phyloP scores from a whole-genome alignment of 1,140 invertebrate genomes.

The Drosophila ambigua region DNA sequence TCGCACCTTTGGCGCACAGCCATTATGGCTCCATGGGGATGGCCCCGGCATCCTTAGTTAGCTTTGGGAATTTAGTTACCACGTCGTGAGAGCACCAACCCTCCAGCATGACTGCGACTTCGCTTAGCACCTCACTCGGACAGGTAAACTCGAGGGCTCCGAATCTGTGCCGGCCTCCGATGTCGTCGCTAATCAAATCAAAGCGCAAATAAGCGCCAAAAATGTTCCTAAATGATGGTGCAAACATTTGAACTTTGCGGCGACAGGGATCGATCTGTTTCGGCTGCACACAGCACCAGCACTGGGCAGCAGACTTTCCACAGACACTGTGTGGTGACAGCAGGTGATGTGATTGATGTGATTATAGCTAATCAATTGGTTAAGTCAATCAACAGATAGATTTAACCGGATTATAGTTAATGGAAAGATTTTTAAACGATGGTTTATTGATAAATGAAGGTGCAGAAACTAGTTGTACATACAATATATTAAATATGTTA shows the following conservation, averaged over 20 bases:
- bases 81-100: conserved; percentile 53
- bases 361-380: conserved; percentile 41
- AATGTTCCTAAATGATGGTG: conserved; percentile 49
- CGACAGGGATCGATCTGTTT: conserved; percentile 21
- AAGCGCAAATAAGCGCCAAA: conserved; percentile 46
- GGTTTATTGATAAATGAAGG: neutral
- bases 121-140: conserved; percentile 42
- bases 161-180: conserved; percentile 62
- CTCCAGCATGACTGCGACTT: conserved; percentile 73
- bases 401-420: neutral
- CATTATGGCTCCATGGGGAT: conserved; percentile 8
- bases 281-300: neutral
- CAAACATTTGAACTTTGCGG: conserved; percentile 29
- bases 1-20: conserved; percentile 16
- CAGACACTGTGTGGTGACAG: conserved; percentile 1
- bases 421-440: conserved; percentile 5
- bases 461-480: neutral
- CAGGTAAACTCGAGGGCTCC: conserved; percentile 48
- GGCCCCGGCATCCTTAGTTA: conserved; percentile 27
- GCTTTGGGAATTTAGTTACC: conserved; percentile 44
- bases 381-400: conserved; percentile 18
- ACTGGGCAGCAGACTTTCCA: conserved; percentile 4
- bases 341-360: conserved; percentile 4
- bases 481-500: too few relatives aligned
- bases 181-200: conserved; percentile 76